Base-by-base conservation (phyloP, 2,888 invertebrate genomes). In the Hypolimnas misippus region DNA sequence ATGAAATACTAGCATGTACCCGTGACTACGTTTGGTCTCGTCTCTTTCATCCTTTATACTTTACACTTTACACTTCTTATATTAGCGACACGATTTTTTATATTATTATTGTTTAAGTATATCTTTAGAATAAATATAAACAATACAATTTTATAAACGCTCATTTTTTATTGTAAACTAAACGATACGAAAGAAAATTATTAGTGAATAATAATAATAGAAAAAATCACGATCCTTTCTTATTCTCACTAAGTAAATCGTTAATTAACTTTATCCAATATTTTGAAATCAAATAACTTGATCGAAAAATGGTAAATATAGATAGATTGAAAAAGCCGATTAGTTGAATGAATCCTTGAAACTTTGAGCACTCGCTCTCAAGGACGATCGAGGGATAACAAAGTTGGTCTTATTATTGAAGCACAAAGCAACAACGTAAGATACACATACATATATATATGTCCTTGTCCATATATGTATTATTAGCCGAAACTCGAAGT, bases 281-380 rank as follows among this genome's bases (percentile, higher is more conserved):
- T 49, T 25, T 49, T 7, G 14, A 25, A 49, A 7, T 29, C 14
- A 38, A 60, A 35, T 46, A 53, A 53, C 17, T 54, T 54, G 16
- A 60, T 60, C 35, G n/a, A 54, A 33, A 38, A 53, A 38, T 35
- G 35, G 33, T 44, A 52, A 52, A 57, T 50, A 53, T 25, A n/a
- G n/a, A 46, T 33, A 46, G 46, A 16, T 42, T 17, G 17, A 44
- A 19, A 42, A 17, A 42, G 6, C 49, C 53, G 59, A 59, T 59
- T 59, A 59, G 53, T 59, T 53, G 44, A 25, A 59, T 44, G 16
- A 33, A 2, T 38, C 59, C 59, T 53, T 59, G 53, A 46, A 53
- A 59, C 44, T 59, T 54, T 12, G 35, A 53, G 52, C 35, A 59
- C 44, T 53, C 14, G 29, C 53, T 10, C 52, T 25, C 16, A 53